Evolutionary conservation across 2,113 vertebrate species (phyloP).

Genomic region (Urocolius indicus): DNA sequence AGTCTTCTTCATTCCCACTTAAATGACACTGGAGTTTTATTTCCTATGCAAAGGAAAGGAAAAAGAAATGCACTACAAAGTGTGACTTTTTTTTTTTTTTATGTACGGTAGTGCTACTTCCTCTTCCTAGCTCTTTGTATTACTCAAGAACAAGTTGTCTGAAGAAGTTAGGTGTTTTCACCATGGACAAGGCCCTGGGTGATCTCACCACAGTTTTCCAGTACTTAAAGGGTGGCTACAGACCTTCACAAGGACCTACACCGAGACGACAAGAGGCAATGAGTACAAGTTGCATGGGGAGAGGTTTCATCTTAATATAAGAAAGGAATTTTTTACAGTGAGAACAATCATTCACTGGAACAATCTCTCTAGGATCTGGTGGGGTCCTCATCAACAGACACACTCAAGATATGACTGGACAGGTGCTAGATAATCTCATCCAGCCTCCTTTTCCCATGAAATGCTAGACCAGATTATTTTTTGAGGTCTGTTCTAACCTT

Average conservation of each 20-base stretch:
- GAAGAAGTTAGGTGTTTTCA: not conserved
- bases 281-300: not conserved
- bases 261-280: not conserved
- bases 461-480: not conserved
- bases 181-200: not conserved
- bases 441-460: not conserved
- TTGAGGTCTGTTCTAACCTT: not conserved
- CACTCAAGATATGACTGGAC: not conserved
- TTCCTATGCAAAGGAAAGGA: not conserved
- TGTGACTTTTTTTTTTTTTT: too few species aligned
- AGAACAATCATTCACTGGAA: not conserved
- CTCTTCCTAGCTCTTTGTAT: not conserved
- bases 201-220: not conserved
- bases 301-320: not conserved
- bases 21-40: not conserved
- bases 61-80: not conserved
- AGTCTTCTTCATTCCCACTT: not conserved
- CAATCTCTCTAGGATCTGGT: not conserved
- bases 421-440: not conserved
- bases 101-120: accelerated
- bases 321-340: not conserved
- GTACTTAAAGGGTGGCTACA: not conserved
- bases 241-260: not conserved
- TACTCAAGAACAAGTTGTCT: not conserved
- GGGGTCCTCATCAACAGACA: not conserved